Conservation (phyloP, 2,888 invertebrate genomes). For the Aradus depressus region DNA sequence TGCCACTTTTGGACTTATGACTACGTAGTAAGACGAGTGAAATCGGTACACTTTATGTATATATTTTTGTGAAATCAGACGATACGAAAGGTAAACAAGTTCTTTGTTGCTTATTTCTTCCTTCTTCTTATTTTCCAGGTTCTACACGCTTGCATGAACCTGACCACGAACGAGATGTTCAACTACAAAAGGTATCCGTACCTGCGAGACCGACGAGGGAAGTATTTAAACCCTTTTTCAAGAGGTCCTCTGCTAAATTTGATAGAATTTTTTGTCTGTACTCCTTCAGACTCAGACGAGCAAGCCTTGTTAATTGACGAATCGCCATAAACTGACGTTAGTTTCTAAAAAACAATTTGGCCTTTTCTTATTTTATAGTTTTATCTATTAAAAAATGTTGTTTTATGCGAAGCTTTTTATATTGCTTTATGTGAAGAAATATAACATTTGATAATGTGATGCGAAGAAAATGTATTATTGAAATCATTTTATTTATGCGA, state of each 20-base stretch:
- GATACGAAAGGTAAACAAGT: too few species aligned
- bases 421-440: too few species aligned
- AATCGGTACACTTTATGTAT: too few species aligned
- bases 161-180: slow-evolving; percentile 91
- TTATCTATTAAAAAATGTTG: neutral
- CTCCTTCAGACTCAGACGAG: slow-evolving; percentile 67
- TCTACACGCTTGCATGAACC: slow-evolving; percentile 81
- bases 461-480: too few species aligned
- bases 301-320: slow-evolving; percentile 32
- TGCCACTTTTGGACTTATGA: neutral
- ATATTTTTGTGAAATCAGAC: too few species aligned
- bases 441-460: too few species aligned
- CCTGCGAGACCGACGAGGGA: slow-evolving; percentile 73
- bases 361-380: neutral
- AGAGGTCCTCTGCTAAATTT: slow-evolving; percentile 76
- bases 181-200: slow-evolving; percentile 87
- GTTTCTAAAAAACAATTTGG: neutral
- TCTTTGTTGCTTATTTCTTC: too few species aligned
- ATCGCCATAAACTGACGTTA: slow-evolving; percentile 14
- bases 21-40: too few species aligned
- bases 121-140: slow-evolving; percentile 48
- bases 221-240: slow-evolving; percentile 86
- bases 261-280: slow-evolving; percentile 79
- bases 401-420: too few species aligned
- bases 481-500: too few species aligned